Evolutionary conservation across 2,888 invertebrate genomes (phyloP).

Genomic region (Mechanitis mazaeus): DNA sequence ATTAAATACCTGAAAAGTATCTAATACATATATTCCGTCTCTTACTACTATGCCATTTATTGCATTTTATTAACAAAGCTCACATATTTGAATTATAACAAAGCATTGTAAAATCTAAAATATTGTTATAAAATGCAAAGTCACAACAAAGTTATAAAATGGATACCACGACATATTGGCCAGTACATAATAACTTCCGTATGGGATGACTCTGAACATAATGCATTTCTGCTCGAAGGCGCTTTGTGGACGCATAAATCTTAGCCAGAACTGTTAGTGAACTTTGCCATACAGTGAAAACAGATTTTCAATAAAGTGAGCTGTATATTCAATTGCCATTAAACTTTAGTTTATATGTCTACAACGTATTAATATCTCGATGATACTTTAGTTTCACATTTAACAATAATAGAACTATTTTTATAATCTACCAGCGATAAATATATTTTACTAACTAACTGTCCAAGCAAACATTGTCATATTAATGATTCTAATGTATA

Average conservation of each 20-base stretch:
- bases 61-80: no score
- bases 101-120: no score
- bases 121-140: no score
- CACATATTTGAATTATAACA: no score
- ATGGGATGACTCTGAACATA: slow-evolving; percentile 13
- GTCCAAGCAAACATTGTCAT: no score
- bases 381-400: background rate
- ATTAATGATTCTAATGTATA: no score
- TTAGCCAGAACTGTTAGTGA: slow-evolving; percentile 11
- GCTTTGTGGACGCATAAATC: slow-evolving; percentile 23
- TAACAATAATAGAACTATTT: background rate
- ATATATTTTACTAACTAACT: no score
- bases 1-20: no score
- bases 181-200: slow-evolving; percentile 20
- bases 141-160: slow-evolving; percentile 4
- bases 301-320: slow-evolving; percentile 4
- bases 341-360: background rate
- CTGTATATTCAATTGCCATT: slow-evolving; percentile 1
- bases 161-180: slow-evolving; percentile 12
- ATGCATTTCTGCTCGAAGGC: slow-evolving; percentile 20
- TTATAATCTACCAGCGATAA: no score
- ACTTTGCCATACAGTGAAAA: slow-evolving; percentile 7
- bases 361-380: background rate
- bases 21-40: no score
- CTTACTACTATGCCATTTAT: no score